These are phyloP conservation scores for Drosophila pandora DNA, from an alignment of 1,140 invertebrate species.

Conservation along the genomic window DNA sequence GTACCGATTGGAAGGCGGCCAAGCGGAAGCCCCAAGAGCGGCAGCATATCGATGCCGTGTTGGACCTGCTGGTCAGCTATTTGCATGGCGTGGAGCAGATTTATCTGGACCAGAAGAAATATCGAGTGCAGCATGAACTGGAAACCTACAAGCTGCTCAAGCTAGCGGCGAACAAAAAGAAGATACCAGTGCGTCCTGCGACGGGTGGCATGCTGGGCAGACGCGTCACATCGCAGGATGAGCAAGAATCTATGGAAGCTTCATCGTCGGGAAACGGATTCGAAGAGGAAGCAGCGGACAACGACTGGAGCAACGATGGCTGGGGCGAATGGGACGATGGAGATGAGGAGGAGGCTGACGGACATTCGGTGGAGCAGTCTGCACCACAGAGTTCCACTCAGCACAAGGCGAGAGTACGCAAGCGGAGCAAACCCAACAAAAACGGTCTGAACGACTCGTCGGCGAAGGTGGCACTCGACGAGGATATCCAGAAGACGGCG, in stretches of 20 bases:
- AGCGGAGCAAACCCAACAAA: constrained; percentile 38
- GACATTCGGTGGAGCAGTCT: not conserved
- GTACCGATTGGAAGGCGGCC: constrained; percentile 89
- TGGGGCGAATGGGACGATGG: constrained; percentile 66
- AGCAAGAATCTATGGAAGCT: constrained; percentile 1
- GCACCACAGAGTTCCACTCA: not conserved
- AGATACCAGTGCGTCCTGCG: constrained; percentile 75
- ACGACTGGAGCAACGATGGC: constrained; percentile 65
- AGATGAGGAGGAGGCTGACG: constrained; percentile 32
- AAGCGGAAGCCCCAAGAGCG: constrained; percentile 87
- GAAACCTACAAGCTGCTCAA: constrained; percentile 92
- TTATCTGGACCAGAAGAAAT: constrained; percentile 94
- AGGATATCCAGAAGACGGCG: constrained; percentile 69
- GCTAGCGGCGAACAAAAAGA: constrained; percentile 85
- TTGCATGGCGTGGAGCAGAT: constrained; percentile 94
- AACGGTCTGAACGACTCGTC: constrained; percentile 44
- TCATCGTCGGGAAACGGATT: not conserved
- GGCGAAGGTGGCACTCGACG: constrained; percentile 73
- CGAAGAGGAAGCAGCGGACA: constrained; percentile 22
- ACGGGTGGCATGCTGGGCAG: constrained; percentile 44
- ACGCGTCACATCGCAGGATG: constrained; percentile 28
- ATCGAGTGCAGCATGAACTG: constrained; percentile 92
- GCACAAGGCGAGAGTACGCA: constrained; percentile 49
- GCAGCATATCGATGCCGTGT: constrained; percentile 90
- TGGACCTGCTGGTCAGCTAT: constrained; percentile 91